These are phyloP conservation scores for Sinella curviseta DNA, from an alignment of 1,140 invertebrate species.

Conservation along the genomic window DNA sequence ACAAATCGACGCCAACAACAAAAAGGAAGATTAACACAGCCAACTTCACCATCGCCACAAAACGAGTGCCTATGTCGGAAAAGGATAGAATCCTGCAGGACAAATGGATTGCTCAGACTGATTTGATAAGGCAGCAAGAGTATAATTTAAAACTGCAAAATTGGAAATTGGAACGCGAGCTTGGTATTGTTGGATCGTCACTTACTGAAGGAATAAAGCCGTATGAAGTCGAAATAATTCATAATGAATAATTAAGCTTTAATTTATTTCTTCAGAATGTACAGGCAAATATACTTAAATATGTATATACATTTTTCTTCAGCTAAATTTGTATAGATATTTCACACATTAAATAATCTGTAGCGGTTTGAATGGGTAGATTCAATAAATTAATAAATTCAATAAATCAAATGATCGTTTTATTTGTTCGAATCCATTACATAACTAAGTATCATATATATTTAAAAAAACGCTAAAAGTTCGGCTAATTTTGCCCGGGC, in stretches of 20 bases:
- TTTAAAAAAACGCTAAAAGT: background rate
- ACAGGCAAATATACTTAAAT: no score
- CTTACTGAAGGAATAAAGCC: background rate
- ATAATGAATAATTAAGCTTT: no score
- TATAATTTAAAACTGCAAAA: background rate
- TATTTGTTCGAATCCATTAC: no score
- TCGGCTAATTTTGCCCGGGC: background rate
- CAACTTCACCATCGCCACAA: background rate
- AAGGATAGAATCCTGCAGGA: background rate
- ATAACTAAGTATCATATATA: no score
- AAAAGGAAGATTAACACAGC: background rate
- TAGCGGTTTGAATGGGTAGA: no score
- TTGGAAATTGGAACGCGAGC: background rate
- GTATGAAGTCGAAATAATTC: background rate
- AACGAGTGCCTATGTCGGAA: background rate
- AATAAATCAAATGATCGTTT: no score
- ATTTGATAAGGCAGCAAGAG: background rate
- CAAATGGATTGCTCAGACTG: background rate
- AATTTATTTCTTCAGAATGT: no score
- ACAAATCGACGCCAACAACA: background rate
- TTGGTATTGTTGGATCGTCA: background rate
- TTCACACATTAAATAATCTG: no score
- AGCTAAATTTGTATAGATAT: no score
- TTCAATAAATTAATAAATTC: no score
- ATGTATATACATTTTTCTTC: no score